phyloP scores from a whole-genome alignment of 1,140 invertebrate genomes.

The Pseudomyrmex dendroicus region DNA sequence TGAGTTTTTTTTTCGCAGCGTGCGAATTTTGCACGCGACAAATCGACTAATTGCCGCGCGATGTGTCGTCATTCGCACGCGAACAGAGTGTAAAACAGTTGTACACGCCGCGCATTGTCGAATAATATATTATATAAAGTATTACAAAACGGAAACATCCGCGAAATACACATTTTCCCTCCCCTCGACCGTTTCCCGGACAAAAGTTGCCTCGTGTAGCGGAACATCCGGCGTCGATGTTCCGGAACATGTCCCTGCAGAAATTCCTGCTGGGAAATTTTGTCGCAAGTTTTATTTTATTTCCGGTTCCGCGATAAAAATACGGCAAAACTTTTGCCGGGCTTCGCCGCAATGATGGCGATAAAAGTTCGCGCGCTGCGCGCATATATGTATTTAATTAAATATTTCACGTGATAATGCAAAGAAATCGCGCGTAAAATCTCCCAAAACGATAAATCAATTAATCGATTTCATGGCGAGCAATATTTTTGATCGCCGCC shows the following conservation, averaged over 20 bases:
- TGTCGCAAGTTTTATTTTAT: constrained; percentile 48
- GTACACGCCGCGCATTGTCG: not conserved
- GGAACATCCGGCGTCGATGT: constrained; percentile 34
- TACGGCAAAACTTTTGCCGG: constrained; percentile 32
- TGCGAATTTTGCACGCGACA: no score
- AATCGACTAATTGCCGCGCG: no score
- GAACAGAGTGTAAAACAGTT: not conserved
- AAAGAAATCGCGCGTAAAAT: not conserved
- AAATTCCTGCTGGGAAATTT: constrained; percentile 51
- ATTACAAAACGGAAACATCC: not conserved
- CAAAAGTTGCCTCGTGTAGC: constrained; percentile 30
- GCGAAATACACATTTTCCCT: not conserved
- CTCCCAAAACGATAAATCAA: no score
- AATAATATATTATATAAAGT: constrained; percentile 12
- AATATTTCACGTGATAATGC: constrained; percentile 15
- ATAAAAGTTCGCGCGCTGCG: not conserved
- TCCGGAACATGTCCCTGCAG: constrained; percentile 26
- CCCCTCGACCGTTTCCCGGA: constrained; percentile 1
- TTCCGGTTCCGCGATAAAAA: constrained; percentile 28
- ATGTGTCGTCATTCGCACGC: no score
- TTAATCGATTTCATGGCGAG: not conserved
- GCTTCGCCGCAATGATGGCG: not conserved
- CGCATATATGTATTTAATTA: constrained; percentile 25
- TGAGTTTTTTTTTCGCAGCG: no score
- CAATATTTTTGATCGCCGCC: constrained; percentile 51